These are phyloP conservation scores for Lemur catta DNA, from an alignment of 2,797 vertebrate species.

Conservation along the genomic window DNA sequence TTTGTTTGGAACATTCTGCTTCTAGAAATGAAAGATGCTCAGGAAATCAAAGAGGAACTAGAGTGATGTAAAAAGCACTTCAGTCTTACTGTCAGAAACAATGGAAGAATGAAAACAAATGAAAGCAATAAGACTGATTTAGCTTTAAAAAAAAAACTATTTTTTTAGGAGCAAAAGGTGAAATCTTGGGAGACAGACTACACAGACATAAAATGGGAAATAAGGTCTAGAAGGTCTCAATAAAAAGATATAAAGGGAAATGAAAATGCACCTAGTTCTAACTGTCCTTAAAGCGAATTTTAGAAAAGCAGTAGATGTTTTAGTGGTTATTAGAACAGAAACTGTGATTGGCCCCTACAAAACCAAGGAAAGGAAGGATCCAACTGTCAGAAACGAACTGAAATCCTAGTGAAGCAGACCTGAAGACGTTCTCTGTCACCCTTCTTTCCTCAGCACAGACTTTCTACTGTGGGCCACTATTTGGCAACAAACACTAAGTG, in stretches of 20 bases:
- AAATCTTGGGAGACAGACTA: background rate
- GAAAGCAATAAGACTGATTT: background rate
- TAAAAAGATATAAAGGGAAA: background rate
- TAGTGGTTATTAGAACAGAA: background rate
- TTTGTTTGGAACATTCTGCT: background rate
- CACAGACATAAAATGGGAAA: background rate
- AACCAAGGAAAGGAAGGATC: background rate
- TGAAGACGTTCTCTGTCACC: accelerated
- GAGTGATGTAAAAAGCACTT: background rate
- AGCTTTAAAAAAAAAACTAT: background rate
- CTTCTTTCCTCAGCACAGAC: too few relatives aligned
- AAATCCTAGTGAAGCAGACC: background rate
- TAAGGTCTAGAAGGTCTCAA: background rate
- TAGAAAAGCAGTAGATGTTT: background rate
- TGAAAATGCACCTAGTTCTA: background rate
- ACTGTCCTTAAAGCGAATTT: accelerated
- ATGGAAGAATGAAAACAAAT: background rate
- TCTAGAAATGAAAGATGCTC: background rate
- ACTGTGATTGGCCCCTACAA: background rate
- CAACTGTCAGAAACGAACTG: background rate
- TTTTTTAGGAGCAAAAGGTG: background rate
- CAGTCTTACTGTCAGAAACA: background rate
- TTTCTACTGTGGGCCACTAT: background rate
- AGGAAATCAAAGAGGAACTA: background rate
- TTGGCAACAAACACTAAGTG: accelerated